phyloP scores from a whole-genome alignment of 2,113 vertebrate genomes.

The Phalacrocorax brasilianus region DNA sequence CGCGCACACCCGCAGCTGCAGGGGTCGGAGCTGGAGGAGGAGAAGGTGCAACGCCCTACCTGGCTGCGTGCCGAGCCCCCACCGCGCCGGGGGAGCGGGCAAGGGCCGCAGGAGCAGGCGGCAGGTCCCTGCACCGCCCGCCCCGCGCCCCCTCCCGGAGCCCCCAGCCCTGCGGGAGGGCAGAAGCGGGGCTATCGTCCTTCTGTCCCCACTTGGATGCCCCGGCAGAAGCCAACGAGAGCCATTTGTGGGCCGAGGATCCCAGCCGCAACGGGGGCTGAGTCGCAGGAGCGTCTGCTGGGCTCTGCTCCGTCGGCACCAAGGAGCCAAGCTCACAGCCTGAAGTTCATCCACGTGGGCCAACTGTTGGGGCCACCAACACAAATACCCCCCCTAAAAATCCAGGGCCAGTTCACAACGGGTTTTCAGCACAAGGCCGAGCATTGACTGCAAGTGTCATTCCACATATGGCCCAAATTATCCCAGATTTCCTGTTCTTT shows the following conservation, averaged over 20 bases:
- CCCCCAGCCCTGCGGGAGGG: background rate
- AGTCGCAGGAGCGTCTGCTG: rapidly evolving
- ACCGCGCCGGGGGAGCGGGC: rapidly evolving
- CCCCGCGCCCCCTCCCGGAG: rapidly evolving
- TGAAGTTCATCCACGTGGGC: rapidly evolving
- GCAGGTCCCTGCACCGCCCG: background rate
- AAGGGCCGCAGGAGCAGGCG: background rate
- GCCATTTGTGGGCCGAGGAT: too few relatives aligned
- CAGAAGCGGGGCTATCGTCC: background rate
- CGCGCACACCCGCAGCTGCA: background rate
- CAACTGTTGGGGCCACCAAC: rapidly evolving
- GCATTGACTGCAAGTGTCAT: background rate
- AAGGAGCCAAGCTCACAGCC: rapidly evolving
- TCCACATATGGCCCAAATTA: background rate
- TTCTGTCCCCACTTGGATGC: background rate
- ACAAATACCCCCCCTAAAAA: background rate
- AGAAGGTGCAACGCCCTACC: background rate
- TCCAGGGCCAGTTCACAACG: background rate
- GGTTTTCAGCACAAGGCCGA: background rate
- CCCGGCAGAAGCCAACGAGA: background rate
- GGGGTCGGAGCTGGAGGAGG: background rate
- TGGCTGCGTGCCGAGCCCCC: background rate
- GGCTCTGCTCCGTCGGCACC: background rate
- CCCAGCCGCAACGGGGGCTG: rapidly evolving
- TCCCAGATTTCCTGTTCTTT: background rate